Evolutionary conservation across 2,797 vertebrate species (phyloP).

Genomic region (Antrozous pallidus): DNA sequence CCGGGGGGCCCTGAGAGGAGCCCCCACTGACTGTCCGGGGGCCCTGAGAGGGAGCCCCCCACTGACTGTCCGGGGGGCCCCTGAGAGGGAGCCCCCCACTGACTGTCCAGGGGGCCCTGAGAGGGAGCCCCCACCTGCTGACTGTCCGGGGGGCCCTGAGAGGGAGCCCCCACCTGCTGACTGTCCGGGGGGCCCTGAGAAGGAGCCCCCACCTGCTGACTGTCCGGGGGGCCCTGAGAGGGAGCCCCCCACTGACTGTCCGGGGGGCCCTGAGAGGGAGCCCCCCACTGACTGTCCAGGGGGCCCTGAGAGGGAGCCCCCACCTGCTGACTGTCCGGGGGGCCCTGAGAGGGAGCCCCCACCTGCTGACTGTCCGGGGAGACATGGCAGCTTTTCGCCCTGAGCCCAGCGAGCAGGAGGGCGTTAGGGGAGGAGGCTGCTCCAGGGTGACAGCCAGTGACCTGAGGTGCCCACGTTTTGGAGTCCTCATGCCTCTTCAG

Average conservation of each 20-base stretch:
- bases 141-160: neutral
- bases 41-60: too few species aligned
- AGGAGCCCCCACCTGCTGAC: too few species aligned
- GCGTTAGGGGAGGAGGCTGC: neutral
- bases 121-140: too few species aligned
- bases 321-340: too few species aligned
- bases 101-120: too few species aligned
- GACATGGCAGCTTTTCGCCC: neutral
- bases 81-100: neutral
- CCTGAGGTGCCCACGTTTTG: fast-evolving
- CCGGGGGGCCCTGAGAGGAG: neutral
- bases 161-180: neutral
- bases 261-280: too few species aligned
- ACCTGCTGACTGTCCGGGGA: neutral
- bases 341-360: too few species aligned
- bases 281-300: too few species aligned
- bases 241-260: neutral
- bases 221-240: neutral
- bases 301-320: neutral
- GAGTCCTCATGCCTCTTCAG: neutral
- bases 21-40: too few species aligned
- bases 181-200: too few species aligned
- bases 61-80: too few species aligned
- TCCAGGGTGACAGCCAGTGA: neutral
- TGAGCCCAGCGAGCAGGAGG: neutral